Base-by-base conservation (phyloP, 2,797 vertebrate species). In the Ptychadena robeensis region DNA sequence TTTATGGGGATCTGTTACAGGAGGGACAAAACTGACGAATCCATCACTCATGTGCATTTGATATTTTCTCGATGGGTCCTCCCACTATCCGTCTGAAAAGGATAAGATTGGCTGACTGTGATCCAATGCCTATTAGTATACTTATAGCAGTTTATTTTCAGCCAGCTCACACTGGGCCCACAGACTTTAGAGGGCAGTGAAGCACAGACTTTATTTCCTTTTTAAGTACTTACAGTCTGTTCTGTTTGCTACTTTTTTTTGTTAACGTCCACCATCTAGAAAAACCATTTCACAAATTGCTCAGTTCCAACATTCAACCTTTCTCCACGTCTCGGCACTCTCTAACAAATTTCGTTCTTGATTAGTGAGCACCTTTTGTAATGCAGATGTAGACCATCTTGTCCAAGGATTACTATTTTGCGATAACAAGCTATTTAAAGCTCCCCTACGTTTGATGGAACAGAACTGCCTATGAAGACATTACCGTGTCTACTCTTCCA, bases 351-450 rank as follows among this genome's bases (percentile, higher is more conserved):
- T 75, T 76, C 65, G 76, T 73, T 80, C 83, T 80, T 85, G 83
- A 85, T 81, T 80, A 81, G 78, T 57, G 34, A 18, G 57, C 57
- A n/a, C 31, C 83, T 32, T 75, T 85, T 85, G 83, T 80, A 70
- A 85, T 85, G 83, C 83, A 85, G 83, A 85, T 80, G 80, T 65
- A 69, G 31, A 40, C 83, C 72, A 85, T 76, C 83, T 85, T 81
- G 83, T 81, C 83, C 72, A 35, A 81, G 83, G 72, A 63, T 80
- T 84, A 80, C 77, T 37, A 48, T 85, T 69, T 35, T 66, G 73
- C 69, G 83, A 85, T 85, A 85, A 73, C 82, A 73, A 80, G 82
- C 34, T 44, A 81, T 80, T 85, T 85, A 66, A 74, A 76, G 72
- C 83, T 85, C 65, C 78, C 66, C 53, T 69, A 70, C 71, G 35